Evolutionary conservation across 2,888 invertebrate genomes (phyloP).

Genomic region (Pseudoips prasinana): DNA sequence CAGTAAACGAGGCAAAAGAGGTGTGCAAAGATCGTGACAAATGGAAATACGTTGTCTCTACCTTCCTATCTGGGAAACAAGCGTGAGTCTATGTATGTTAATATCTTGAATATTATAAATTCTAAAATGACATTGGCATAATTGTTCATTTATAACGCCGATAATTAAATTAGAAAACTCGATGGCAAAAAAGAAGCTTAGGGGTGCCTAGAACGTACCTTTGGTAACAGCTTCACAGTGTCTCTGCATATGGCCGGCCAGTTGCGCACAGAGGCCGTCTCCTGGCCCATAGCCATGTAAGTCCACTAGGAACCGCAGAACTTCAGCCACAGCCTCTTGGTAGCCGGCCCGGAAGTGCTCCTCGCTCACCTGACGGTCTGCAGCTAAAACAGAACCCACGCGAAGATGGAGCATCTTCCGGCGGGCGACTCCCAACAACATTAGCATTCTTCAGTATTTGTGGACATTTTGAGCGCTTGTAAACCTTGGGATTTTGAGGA

Average conservation of each 20-base stretch:
- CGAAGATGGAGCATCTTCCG: constrained; percentile 58
- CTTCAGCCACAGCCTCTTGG: constrained; percentile 95
- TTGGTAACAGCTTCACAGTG: constrained; percentile 87
- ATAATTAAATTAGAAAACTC: too few species aligned
- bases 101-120: too few species aligned
- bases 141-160: too few species aligned
- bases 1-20: too few species aligned
- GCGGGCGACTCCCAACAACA: constrained; percentile 54
- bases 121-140: too few species aligned
- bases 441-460: constrained; percentile 52
- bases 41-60: too few species aligned
- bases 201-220: constrained; percentile 68
- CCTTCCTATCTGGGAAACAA: too few species aligned
- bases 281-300: constrained; percentile 89
- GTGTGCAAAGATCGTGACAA: too few species aligned
- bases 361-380: constrained; percentile 53
- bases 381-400: constrained; percentile 63
- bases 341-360: constrained; percentile 89
- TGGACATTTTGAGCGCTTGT: constrained; percentile 28
- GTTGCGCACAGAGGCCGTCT: constrained; percentile 91
- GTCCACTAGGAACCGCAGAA: constrained; percentile 94
- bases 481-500: constrained; percentile 22
- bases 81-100: too few species aligned
- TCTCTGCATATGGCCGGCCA: constrained; percentile 91
- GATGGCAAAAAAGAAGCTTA: too few species aligned